phyloP scores from a whole-genome alignment of 2,113 vertebrate species.

The Dolichallabes microphthalmus region DNA sequence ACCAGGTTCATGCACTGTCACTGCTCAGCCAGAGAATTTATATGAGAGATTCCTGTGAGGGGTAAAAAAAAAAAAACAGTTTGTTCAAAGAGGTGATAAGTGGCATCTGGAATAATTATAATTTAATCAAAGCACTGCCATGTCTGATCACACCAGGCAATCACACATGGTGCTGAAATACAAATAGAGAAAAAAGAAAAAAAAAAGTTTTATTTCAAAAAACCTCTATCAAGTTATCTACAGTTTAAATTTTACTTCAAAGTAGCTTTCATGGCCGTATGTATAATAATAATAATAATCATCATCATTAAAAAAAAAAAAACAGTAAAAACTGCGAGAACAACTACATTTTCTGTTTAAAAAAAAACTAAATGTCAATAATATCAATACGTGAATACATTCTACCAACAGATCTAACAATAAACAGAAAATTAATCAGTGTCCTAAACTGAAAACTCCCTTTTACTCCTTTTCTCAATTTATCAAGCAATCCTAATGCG shows the following conservation, averaged over 20 bases:
- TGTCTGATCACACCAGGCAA: background rate
- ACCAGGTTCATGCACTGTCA: conserved; percentile 19
- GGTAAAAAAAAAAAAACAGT: conserved; percentile 6
- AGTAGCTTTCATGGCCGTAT: background rate
- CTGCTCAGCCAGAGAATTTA: background rate
- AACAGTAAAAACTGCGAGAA: background rate
- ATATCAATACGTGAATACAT: background rate
- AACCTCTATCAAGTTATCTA: background rate
- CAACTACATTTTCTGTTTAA: no score
- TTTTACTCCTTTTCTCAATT: background rate
- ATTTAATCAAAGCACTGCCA: conserved; percentile 5
- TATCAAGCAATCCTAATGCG: background rate
- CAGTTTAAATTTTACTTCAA: background rate
- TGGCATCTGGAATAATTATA: background rate
- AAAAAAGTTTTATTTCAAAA: background rate
- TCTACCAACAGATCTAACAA: background rate
- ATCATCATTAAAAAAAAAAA: background rate
- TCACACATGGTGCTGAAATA: background rate
- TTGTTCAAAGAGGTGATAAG: background rate
- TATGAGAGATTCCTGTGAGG: background rate
- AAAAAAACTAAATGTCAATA: background rate
- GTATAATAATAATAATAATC: background rate
- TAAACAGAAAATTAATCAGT: background rate
- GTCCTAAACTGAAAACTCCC: background rate
- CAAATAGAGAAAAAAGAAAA: background rate